phyloP scores from a whole-genome alignment of 2,113 vertebrate species.

The Cephalopholis sonnerati region DNA sequence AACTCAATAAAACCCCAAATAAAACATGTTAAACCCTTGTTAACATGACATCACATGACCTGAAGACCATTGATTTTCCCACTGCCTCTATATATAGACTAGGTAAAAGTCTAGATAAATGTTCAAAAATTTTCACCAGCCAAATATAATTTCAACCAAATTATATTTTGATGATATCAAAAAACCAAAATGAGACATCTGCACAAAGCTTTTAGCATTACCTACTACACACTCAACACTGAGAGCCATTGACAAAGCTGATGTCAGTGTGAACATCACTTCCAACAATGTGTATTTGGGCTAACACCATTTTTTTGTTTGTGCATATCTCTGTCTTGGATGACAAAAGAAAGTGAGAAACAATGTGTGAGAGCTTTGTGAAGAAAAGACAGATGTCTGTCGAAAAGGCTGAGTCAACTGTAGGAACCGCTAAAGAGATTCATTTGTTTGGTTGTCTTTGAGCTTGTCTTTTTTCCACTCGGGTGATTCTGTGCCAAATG shows the following conservation, averaged over 20 bases:
- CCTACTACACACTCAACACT: neutral
- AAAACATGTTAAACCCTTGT: neutral
- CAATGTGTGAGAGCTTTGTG: conserved; percentile 46
- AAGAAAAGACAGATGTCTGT: conserved; percentile 44
- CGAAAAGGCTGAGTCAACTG: conserved; percentile 20
- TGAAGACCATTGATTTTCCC: neutral
- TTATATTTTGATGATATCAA: neutral
- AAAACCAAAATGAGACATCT: neutral
- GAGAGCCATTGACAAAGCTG: conserved; percentile 10
- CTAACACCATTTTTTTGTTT: conserved; percentile 31
- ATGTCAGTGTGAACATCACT: conserved; percentile 26
- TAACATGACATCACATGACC: neutral
- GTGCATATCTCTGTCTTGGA: conserved; percentile 28
- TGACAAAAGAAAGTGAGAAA: conserved; percentile 57
- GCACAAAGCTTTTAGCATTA: neutral
- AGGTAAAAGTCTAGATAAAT: neutral
- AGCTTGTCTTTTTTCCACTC: neutral
- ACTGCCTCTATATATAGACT: no score
- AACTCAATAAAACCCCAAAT: neutral
- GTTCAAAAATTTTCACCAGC: no score
- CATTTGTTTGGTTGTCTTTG: neutral
- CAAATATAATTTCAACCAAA: neutral
- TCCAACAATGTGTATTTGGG: conserved; percentile 21
- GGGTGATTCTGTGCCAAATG: neutral
- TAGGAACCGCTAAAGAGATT: conserved; percentile 1